Conservation (phyloP, 2,797 vertebrate genomes). For the Syngnathus rostellatus region DNA sequence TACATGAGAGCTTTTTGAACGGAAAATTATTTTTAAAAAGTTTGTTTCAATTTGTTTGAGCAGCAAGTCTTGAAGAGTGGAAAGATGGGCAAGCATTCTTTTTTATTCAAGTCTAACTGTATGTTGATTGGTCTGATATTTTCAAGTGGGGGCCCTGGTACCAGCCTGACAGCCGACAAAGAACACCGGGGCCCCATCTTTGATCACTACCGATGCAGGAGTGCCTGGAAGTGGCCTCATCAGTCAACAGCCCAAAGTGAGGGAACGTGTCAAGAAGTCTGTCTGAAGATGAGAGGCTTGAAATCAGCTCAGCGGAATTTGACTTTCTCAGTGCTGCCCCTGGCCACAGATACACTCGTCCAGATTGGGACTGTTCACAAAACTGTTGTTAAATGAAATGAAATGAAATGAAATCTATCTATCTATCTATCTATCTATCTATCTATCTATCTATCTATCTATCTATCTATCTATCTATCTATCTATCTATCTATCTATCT, state of each 20-base stretch:
- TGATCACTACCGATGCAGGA: conserved; percentile 47
- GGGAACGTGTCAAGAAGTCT: conserved; percentile 41
- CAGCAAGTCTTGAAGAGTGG: not conserved
- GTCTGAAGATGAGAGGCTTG: conserved; percentile 30
- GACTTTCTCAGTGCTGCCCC: not conserved
- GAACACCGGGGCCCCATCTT: conserved; percentile 46
- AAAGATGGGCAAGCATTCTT: not conserved
- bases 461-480: too few species aligned
- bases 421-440: not conserved
- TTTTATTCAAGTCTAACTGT: not conserved
- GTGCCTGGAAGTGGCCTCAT: conserved; percentile 43
- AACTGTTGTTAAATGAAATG: not conserved
- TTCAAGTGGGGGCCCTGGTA: not conserved
- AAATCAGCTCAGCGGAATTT: not conserved
- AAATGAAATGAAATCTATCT: not conserved
- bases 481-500: too few species aligned
- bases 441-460: too few species aligned
- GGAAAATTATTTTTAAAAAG: not conserved
- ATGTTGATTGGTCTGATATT: not conserved
- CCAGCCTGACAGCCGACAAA: conserved; percentile 30
- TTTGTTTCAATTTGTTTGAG: not conserved
- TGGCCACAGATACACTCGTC: not conserved
- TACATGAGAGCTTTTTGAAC: not conserved
- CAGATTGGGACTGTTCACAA: not conserved
- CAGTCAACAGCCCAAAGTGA: conserved; percentile 47